Conservation (phyloP, 2,113 vertebrate genomes). For the Geothlypis trichas region DNA sequence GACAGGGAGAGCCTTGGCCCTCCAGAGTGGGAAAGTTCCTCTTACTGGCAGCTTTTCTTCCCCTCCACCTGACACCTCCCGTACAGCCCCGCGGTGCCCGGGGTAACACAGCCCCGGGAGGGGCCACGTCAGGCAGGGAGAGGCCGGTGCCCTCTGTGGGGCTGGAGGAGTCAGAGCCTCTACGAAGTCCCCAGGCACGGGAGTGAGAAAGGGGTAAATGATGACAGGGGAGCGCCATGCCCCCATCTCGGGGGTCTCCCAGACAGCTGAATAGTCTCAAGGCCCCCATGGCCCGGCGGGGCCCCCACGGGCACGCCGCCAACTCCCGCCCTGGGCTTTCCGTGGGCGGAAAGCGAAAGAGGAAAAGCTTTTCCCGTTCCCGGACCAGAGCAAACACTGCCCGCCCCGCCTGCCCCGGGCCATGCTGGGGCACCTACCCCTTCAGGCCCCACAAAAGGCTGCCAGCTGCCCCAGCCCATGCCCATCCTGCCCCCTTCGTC, state of each 20-base stretch:
- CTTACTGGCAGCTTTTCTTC: not conserved
- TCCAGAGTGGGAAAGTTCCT: not conserved
- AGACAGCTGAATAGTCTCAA: not conserved
- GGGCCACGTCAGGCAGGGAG: not conserved
- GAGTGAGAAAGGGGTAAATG: not conserved
- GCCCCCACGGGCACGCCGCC: not conserved
- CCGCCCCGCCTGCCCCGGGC: not conserved
- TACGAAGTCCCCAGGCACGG: not conserved
- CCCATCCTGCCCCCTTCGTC: not conserved
- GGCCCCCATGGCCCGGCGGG: rapidly evolving
- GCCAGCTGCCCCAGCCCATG: not conserved
- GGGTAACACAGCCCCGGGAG: not conserved
- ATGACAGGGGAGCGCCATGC: not conserved
- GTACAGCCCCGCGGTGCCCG: not conserved
- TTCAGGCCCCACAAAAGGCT: not conserved
- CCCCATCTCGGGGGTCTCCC: rapidly evolving
- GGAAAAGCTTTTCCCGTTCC: conserved; percentile 47
- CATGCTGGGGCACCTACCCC: not conserved
- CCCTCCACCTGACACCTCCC: not conserved
- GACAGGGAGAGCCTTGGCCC: not conserved
- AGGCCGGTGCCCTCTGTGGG: rapidly evolving
- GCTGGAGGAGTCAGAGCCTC: not conserved
- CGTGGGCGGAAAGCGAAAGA: conserved; percentile 23
- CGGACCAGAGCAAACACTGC: not conserved
- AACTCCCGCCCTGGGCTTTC: not conserved